Evolutionary conservation across 2,888 invertebrate species (phyloP), one percentile per base, ranked within the genome.

Genomic region (Macrosoma leucophasiata): DNA sequence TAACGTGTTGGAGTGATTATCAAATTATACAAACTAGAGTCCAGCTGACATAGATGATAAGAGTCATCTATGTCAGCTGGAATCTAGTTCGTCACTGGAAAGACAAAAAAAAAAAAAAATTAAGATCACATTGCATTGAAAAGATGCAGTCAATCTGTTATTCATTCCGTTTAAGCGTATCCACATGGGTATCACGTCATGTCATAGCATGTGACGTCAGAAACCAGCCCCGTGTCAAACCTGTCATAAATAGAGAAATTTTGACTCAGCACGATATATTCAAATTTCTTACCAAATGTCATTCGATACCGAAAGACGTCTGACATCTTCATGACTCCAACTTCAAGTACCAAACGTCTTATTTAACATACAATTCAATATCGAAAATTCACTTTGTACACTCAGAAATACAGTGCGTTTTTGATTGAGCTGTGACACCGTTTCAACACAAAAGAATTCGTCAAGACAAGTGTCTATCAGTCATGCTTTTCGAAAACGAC

Each of bases 201-300:
- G 61, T 24, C 19, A 56, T 56, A 55, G 45, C 49, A 50, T 44
- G 46, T 56, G 53, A 52, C 46, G 46, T 49, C 49, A 54, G 50
- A n/a, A n/a, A n/a, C 48, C 48, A 49, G 29, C 44, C 29, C 44
- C 41, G 41, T 32, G 66, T 72, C 72, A 62, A 55, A 63, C 52
- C 67, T 67, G 72, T 78, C 78, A 73, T 62, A 62, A 68, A 65
- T 58, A 64, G 71, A 66, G 63, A 76, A 73, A 77, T 70, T 71
- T 71, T 67, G 71, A 71, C 77, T 70, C 79, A 72, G 74, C 75
- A 71, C 67, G 75, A 75, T 68, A 73, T 71, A 61, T 63, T 61
- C 57, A 58, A 74, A 78, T 72, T 68, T 69, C n/a, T n/a, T 63
- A 50, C 62, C 63, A 57, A 58, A 47, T 79, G 77, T 81, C 79